Conservation (phyloP, 2,888 invertebrate species). For the Steinernema hermaphroditum region DNA sequence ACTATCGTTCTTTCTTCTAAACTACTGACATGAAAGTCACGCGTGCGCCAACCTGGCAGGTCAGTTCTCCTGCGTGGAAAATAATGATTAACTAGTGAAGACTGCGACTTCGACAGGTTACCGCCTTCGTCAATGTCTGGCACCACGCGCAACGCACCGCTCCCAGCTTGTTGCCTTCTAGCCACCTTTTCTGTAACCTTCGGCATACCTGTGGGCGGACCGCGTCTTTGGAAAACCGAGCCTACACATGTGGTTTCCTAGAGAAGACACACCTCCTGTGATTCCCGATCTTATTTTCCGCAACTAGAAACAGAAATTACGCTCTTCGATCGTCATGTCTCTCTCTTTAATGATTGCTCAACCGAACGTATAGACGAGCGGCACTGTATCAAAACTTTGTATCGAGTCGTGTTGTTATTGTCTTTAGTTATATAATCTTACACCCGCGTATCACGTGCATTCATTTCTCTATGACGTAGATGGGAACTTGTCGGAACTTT, state of each 20-base stretch:
- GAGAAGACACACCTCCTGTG: not conserved
- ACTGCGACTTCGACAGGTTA: slow-evolving; percentile 19
- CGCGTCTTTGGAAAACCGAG: not conserved
- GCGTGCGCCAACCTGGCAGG: slow-evolving; percentile 5
- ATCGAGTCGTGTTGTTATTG: not conserved
- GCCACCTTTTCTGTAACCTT: slow-evolving; percentile 2
- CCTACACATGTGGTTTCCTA: not conserved
- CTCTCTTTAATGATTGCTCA: not conserved
- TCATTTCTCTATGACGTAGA: not conserved
- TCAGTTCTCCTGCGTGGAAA: slow-evolving; percentile 8
- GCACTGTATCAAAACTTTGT: not conserved
- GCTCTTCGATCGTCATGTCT: not conserved
- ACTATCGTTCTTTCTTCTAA: not conserved
- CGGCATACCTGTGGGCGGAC: not conserved
- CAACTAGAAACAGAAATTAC: not conserved
- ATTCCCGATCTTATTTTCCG: not conserved
- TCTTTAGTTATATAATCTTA: not conserved
- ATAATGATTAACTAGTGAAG: slow-evolving; percentile 20
- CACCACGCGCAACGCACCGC: not conserved
- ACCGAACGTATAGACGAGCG: not conserved
- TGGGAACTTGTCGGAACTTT: not conserved
- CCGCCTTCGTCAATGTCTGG: slow-evolving; percentile 14
- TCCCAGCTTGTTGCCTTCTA: not conserved
- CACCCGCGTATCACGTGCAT: not conserved
- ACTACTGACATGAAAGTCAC: not conserved